phyloP scores from a whole-genome alignment of 2,113 vertebrate genomes.

The Rhinogobius similis region DNA sequence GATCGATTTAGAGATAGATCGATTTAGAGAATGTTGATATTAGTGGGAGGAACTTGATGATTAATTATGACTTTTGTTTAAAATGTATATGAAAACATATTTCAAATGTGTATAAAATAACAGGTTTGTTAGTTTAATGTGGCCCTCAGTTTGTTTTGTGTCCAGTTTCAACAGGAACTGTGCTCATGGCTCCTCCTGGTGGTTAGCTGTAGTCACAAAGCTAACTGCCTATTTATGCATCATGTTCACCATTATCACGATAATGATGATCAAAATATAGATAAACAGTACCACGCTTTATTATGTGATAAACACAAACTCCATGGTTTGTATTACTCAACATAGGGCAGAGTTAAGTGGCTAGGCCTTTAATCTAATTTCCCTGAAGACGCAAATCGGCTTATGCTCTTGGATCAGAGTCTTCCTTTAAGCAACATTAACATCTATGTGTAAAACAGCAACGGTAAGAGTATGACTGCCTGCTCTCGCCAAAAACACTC shows the following conservation, averaged over 20 bases:
- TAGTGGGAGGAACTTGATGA: too few relatives aligned
- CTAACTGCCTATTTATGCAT: slow-evolving; percentile 1
- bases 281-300: slow-evolving; percentile 17
- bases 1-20: slow-evolving; percentile 27
- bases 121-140: neutral
- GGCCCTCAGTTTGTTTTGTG: neutral
- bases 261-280: slow-evolving; percentile 25
- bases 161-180: neutral
- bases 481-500: slow-evolving; percentile 26
- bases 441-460: slow-evolving; percentile 28
- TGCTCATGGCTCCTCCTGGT: slow-evolving; percentile 67
- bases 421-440: slow-evolving; percentile 46
- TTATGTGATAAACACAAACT: neutral
- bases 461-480: slow-evolving; percentile 3
- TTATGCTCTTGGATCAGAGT: slow-evolving; percentile 55
- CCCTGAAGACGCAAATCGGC: slow-evolving; percentile 67
- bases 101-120: too few relatives aligned
- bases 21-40: too few relatives aligned
- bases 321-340: slow-evolving; percentile 35
- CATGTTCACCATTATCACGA: slow-evolving; percentile 6
- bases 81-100: too few relatives aligned
- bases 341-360: slow-evolving; percentile 60
- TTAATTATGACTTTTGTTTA: too few relatives aligned
- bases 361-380: slow-evolving; percentile 75
- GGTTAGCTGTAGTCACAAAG: slow-evolving; percentile 42